phyloP scores from a whole-genome alignment of 1,140 invertebrate species.

The Lutraria rhynchaena region DNA sequence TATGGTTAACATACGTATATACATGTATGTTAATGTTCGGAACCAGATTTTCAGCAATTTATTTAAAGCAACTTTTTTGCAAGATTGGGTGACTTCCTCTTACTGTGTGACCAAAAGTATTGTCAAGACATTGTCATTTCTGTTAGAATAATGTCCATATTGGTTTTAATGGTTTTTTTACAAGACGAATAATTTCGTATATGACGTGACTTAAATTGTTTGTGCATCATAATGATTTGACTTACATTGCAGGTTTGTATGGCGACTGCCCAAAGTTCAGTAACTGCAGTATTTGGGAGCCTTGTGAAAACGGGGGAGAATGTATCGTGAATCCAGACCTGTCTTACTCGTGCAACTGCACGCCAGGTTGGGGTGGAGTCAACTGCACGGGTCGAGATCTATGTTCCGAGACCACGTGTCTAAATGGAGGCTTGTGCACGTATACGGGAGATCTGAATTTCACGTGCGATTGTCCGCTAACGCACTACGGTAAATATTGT shows the following conservation, averaged over 20 bases:
- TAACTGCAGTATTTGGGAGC: constrained; percentile 45
- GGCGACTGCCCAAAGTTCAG: constrained; percentile 44
- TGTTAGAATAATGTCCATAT: too few relatives aligned
- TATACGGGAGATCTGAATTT: constrained; percentile 64
- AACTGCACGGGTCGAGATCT: constrained; percentile 68
- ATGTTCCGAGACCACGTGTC: constrained; percentile 66
- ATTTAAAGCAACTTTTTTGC: too few relatives aligned
- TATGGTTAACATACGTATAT: too few relatives aligned
- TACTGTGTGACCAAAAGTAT: too few relatives aligned
- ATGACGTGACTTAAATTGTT: not conserved
- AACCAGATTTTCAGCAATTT: too few relatives aligned
- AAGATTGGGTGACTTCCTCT: too few relatives aligned
- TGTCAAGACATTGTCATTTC: too few relatives aligned
- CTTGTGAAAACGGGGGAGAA: constrained; percentile 44
- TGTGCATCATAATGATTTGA: not conserved
- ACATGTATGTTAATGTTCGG: too few relatives aligned
- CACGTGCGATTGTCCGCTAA: constrained; percentile 75
- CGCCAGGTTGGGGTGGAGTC: constrained; percentile 63
- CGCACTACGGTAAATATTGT: constrained; percentile 79
- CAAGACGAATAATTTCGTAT: too few relatives aligned
- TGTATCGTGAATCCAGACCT: constrained; percentile 39
- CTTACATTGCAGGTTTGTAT: constrained; percentile 49
- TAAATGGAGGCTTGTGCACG: constrained; percentile 67
- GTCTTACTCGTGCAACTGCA: constrained; percentile 66
- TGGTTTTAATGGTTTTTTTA: not conserved